Evolutionary conservation across 2,113 vertebrate genomes (phyloP), one percentile per base, ranked within the genome.

Genomic region (Choloepus hoffmanni): DNA sequence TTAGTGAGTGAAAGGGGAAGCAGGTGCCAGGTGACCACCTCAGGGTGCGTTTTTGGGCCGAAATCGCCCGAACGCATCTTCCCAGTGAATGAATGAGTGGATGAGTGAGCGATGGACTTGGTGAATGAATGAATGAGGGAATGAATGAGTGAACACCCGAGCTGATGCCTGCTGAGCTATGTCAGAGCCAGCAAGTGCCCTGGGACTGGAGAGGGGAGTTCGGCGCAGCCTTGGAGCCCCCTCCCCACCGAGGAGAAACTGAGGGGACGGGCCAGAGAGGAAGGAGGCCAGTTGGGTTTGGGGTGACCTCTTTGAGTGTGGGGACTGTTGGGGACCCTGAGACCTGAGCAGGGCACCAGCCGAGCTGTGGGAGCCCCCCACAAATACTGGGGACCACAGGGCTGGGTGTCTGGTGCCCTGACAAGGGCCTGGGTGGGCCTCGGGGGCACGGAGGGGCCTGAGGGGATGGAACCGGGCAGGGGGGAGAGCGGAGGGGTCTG

Each of bases 241-340:
- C 21, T 3, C 77, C 26, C 26, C 60, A 5, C 19, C 19, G 23
- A 14, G 1, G 58, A 21, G 28, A 10, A 0, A 0, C 23, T 48
- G 12, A 14, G 13, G 14, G 90, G 53, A 50, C 3, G n/a, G 7
- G 5, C 30, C 23, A 8, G 68, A 2, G 2, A 0, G 67, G 45
- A 43, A 19, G 58, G 2, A 0, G 5, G 30, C 8, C 12, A 1
- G 2, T 24, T 40, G 62, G 23, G 67, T 7, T 11, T 60, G 68
- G 53, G 40, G 11, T 33, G 24, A 68, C 28, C 30, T 7, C 62
- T 0, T 0, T 0, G 0, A 24, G 4, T 2, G 24, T 2, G 30
- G 45, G 16, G 16, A 15, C 28, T 16, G 28, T 13, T 55, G 60
- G 28, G 50, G 50, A 53, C 50, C 50, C 50, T 14, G 10, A 11